Evolutionary conservation across 2,113 vertebrate genomes (phyloP).

Genomic region (Boulengeromyrus knoepffleri): DNA sequence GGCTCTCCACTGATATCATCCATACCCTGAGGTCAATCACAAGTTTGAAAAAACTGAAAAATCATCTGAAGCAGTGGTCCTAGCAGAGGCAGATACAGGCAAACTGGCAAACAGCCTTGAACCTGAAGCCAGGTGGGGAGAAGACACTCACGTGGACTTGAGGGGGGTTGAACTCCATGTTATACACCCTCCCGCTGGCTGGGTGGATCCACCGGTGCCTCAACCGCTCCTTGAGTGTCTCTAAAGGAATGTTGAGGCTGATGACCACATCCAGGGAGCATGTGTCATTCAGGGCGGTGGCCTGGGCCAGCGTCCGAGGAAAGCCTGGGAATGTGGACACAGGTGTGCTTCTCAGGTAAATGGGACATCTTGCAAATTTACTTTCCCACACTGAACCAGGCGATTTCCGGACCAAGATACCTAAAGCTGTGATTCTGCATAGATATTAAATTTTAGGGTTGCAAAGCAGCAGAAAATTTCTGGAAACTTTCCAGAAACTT

Average conservation of each 20-base stretch:
- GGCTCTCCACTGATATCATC: slow-evolving; percentile 85
- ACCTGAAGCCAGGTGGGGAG: neutral
- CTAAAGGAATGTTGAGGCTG: slow-evolving; percentile 85
- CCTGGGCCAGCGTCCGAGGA: slow-evolving; percentile 79
- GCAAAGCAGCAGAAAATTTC: neutral
- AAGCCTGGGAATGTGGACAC: slow-evolving; percentile 63
- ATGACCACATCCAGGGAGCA: slow-evolving; percentile 82
- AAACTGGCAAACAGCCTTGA: neutral
- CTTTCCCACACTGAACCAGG: neutral
- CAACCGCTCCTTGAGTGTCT: slow-evolving; percentile 83
- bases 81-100: neutral
- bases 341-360: neutral
- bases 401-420: neutral
- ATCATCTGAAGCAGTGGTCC: neutral
- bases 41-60: neutral
- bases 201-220: slow-evolving; percentile 85
- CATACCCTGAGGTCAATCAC: slow-evolving; percentile 59
- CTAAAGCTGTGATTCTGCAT: neutral
- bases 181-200: slow-evolving; percentile 84
- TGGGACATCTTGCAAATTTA: neutral
- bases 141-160: slow-evolving; percentile 56
- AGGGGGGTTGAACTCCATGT: slow-evolving; percentile 90
- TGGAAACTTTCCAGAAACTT: neutral
- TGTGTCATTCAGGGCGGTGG: slow-evolving; percentile 69
- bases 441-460: neutral